Evolutionary conservation across 2,113 vertebrate genomes (phyloP).

Genomic region (Aplodontia rufa): DNA sequence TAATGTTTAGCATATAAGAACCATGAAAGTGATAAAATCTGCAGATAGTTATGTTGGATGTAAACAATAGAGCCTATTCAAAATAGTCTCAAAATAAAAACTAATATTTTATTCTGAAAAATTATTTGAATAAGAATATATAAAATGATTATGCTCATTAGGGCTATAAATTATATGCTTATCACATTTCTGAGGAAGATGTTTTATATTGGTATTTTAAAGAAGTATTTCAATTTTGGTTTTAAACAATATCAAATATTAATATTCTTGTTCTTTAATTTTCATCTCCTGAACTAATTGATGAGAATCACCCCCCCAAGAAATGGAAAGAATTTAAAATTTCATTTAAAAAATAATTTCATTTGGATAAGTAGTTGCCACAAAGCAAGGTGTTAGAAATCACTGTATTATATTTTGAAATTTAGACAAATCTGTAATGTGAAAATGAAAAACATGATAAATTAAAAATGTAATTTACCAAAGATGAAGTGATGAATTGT

Average conservation of each 20-base stretch:
- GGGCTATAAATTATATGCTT: background rate
- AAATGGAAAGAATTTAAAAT: constrained; percentile 1
- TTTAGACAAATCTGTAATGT: constrained; percentile 1
- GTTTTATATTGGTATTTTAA: background rate
- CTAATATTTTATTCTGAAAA: constrained; percentile 37
- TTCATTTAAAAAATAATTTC: constrained; percentile 17
- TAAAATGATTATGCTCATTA: background rate
- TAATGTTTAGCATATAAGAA: background rate
- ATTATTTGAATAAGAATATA: constrained; percentile 37
- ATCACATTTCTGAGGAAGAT: background rate
- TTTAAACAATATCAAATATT: constrained; percentile 36
- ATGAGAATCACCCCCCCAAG: background rate
- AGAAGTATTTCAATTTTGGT: background rate
- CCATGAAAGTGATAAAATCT: background rate
- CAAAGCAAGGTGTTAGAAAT: constrained; percentile 16
- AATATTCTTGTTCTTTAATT: constrained; percentile 47
- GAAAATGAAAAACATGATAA: background rate
- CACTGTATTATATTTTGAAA: background rate
- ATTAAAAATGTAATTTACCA: background rate
- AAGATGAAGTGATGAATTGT: too few relatives aligned
- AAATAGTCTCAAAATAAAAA: constrained; percentile 38
- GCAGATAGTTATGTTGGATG: background rate
- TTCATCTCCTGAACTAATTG: background rate
- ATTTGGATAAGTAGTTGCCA: background rate
- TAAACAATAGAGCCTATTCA: constrained; percentile 36